Evolutionary conservation across 2,797 vertebrate species (phyloP), one percentile per base, ranked within the genome.

Genomic region (Saxicola maurus): DNA sequence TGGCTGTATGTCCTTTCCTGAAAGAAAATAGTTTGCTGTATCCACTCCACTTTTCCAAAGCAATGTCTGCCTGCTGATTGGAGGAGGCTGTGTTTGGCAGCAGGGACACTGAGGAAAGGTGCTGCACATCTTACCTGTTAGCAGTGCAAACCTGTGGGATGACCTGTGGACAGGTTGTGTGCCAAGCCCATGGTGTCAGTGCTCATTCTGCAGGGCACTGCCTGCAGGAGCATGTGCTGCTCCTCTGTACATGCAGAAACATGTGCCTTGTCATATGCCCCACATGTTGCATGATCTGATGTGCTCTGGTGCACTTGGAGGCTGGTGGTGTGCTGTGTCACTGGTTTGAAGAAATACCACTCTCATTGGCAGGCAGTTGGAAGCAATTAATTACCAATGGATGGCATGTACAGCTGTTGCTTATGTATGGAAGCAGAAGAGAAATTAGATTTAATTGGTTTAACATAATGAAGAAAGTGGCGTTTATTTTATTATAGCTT

Each of bases 371-470:
- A 96, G 95, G 87, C 90, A 82, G 73, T 96, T 95, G 92, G 94
- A 95, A 95, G 94, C 91, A 96, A 95, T 97, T 97, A 97, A 97
- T 97, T 97, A 96, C 82, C 78, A 82, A 73, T 93, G 78, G 91
- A 96, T 91, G 90, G 92, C 92, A 91, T 90, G 93, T 96, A 96
- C 96, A 97, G 96, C 96, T 97, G 96, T 94, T 96, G 87, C 93
- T 94, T 89, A 86, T 96, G 94, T 96, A 96, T 96, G 96, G 93
- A 96, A 97, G 97, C 95, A 97, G 96, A 97, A 93, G 86, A 97
- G 91, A 97, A 97, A 97, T 97, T 96, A 96, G 78, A 95, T 96
- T 95, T 97, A 97, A 97, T 97, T 97, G 95, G 94, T 92, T 96
- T 96, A 96, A 85, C 92, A 94, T 96, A 96, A 96, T 95, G 93